Conservation (phyloP, 2,888 invertebrate species). For the Drosophila anceps region DNA sequence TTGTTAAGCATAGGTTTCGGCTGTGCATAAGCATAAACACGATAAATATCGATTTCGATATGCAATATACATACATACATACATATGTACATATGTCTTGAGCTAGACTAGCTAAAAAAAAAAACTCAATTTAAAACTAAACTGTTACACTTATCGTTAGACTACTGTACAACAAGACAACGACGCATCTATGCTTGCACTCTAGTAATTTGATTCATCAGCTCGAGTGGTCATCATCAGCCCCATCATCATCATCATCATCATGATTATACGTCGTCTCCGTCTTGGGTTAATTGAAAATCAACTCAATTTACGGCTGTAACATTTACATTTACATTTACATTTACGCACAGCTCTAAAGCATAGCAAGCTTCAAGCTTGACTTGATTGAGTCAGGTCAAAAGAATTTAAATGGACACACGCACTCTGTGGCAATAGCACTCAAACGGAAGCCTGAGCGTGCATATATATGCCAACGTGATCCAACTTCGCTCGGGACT, state of each 20-base stretch:
- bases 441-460: conserved; percentile 55
- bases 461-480: conserved; percentile 52
- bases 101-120: no score
- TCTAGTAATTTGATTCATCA: conserved; percentile 33
- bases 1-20: no score
- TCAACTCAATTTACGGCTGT: conserved; percentile 66
- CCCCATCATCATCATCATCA: not conserved
- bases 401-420: conserved; percentile 62
- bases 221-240: conserved; percentile 38
- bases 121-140: not conserved
- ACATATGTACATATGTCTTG: not conserved
- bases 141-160: not conserved
- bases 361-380: conserved; percentile 59
- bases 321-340: conserved; percentile 30
- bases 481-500: conserved; percentile 9
- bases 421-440: conserved; percentile 21
- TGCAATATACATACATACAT: no score
- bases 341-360: conserved; percentile 41
- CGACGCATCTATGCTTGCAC: conserved; percentile 21
- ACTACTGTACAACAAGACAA: conserved; percentile 1
- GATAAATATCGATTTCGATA: not conserved
- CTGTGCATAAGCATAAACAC: not conserved
- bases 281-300: conserved; percentile 53
- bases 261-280: conserved; percentile 18
- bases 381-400: conserved; percentile 80